A percentile compares a stretch with the other conserved stretches of the same genome.
Conservation (phyloP, 2,797 vertebrate species). For the Leptodactylus fallax region DNA sequence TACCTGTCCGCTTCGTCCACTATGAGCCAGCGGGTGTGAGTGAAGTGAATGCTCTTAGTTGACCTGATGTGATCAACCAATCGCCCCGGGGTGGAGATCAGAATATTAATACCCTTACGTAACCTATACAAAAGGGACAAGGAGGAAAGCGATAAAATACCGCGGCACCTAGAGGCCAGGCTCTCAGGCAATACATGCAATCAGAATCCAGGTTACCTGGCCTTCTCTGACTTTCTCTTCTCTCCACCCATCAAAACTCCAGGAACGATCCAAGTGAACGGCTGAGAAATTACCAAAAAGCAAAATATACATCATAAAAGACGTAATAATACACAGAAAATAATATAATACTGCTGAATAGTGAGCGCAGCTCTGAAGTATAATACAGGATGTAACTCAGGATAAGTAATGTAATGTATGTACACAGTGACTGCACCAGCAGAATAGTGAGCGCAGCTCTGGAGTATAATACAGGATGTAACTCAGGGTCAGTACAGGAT, state of each 20-base stretch:
- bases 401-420: no score
- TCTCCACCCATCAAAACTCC: constrained; percentile 98
- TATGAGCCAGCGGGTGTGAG: constrained; percentile 84
- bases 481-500: no score
- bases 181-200: neutral
- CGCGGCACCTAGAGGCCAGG: neutral
- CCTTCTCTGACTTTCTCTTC: constrained; percentile 95
- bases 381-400: no score
- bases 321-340: neutral
- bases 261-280: constrained; percentile 87
- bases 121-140: constrained; percentile 74
- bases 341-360: no score
- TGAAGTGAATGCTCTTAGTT: constrained; percentile 88
- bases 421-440: no score
- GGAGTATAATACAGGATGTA: no score
- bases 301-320: neutral
- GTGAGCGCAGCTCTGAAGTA: no score
- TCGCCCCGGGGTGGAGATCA: constrained; percentile 92
- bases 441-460: no score
- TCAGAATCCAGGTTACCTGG: constrained; percentile 78
- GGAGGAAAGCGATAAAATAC: neutral
- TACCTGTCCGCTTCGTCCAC: constrained; percentile 97
- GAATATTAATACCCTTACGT: constrained; percentile 94
- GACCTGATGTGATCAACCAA: constrained; percentile 93
- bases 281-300: constrained; percentile 67